Evolutionary conservation across 2,797 vertebrate genomes (phyloP).

Genomic region (Chanos chanos): DNA sequence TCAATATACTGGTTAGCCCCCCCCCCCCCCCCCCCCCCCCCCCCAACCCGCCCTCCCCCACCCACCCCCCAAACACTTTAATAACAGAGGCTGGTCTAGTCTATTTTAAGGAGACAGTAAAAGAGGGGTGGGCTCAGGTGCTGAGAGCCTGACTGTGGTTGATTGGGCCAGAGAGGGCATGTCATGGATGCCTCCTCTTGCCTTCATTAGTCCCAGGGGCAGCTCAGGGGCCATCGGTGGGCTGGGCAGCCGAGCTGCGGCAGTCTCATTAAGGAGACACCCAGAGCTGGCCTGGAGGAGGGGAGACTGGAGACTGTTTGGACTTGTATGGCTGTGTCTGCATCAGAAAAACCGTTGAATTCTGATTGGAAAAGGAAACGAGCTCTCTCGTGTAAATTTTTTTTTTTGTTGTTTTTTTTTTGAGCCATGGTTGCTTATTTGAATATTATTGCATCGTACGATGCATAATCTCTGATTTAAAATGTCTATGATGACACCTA

Average conservation of each 20-base stretch:
- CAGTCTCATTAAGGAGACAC: slow-evolving; percentile 50
- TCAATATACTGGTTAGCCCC: not conserved
- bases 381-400: no score
- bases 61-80: not conserved
- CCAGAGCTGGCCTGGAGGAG: slow-evolving; percentile 30
- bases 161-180: slow-evolving; percentile 30
- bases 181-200: slow-evolving; percentile 28
- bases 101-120: not conserved
- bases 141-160: not conserved
- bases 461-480: no score
- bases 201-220: slow-evolving; percentile 41
- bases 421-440: no score
- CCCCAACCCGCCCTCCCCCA: slow-evolving; percentile 11
- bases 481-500: no score
- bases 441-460: no score
- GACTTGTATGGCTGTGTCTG: not conserved
- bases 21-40: not conserved
- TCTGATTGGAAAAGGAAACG: no score
- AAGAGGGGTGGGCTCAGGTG: not conserved
- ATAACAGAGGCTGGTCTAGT: not conserved
- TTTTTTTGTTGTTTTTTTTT: no score
- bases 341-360: no score
- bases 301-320: not conserved
- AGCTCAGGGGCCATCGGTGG: slow-evolving; percentile 23
- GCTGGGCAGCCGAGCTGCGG: slow-evolving; percentile 24